These are phyloP conservation scores for Parasteatoda lunata DNA, from an alignment of 2,888 invertebrate species.

Conservation along the genomic window DNA sequence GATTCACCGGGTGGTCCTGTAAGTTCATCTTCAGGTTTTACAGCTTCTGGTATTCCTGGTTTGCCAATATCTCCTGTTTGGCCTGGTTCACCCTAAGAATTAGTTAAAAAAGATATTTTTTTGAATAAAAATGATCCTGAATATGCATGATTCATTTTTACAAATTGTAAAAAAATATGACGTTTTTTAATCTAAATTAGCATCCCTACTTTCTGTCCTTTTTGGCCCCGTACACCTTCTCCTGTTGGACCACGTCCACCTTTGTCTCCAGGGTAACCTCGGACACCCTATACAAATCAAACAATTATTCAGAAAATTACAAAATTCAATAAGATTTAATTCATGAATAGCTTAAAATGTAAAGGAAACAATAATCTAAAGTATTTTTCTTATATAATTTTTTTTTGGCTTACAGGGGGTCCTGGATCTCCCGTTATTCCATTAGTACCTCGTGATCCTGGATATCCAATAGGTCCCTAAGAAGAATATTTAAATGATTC, in stretches of 20 bases:
- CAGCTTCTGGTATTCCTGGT: constrained; percentile 75
- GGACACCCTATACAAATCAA: constrained; percentile 66
- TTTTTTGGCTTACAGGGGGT: constrained; percentile 20
- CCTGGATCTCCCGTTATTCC: constrained; percentile 82
- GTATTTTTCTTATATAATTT: too few species aligned
- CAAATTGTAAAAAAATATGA: too few species aligned
- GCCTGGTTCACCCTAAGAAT: constrained; percentile 51
- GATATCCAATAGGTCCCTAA: constrained; percentile 53
- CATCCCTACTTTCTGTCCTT: constrained; percentile 56
- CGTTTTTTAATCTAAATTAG: too few species aligned
- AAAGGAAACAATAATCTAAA: neutral
- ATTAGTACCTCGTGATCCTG: constrained; percentile 73
- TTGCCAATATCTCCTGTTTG: constrained; percentile 76
- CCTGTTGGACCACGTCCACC: constrained; percentile 78
- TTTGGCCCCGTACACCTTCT: constrained; percentile 70
- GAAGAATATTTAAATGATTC: neutral
- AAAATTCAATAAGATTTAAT: neutral
- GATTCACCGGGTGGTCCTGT: constrained; percentile 77
- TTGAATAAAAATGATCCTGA: too few species aligned
- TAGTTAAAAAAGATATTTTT: neutral
- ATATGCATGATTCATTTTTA: too few species aligned
- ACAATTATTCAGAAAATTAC: neutral
- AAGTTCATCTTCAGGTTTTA: constrained; percentile 55
- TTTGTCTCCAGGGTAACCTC: constrained; percentile 83
- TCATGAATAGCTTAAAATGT: neutral